These are phyloP conservation scores for Cheilosia vernalis DNA, from an alignment of 2,888 invertebrate species.

Conservation along the genomic window DNA sequence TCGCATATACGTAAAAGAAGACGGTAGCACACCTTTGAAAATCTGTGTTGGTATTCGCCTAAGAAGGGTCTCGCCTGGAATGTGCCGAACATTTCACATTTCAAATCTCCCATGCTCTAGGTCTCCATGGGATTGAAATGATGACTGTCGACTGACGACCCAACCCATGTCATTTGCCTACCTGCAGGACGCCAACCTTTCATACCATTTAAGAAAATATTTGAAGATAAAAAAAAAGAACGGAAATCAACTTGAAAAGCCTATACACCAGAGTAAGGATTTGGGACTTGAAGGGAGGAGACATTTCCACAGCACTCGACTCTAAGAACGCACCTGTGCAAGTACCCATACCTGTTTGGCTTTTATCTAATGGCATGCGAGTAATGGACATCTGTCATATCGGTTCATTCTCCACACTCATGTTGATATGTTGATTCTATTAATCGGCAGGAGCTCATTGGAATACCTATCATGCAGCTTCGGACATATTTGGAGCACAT, in stretches of 20 bases:
- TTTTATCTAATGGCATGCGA: conserved; percentile 53
- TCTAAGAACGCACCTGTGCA: conserved; percentile 8
- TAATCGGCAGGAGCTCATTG: conserved; percentile 17
- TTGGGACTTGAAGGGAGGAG: conserved; percentile 36
- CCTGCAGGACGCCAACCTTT: conserved; percentile 45
- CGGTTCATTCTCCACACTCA: conserved; percentile 21
- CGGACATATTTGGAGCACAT: conserved; percentile 29
- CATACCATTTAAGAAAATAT: conserved; percentile 58
- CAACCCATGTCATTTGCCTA: conserved; percentile 4
- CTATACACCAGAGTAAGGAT: conserved; percentile 56
- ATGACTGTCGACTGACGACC: conserved; percentile 22
- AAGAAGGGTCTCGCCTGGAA: conserved; percentile 12
- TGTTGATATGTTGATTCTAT: conserved; percentile 33
- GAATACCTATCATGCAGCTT: conserved; percentile 2
- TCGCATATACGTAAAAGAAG: neutral
- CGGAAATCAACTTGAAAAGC: conserved; percentile 41
- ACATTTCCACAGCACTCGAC: conserved; percentile 13
- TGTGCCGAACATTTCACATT: conserved; percentile 31
- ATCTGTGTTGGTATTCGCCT: conserved; percentile 14
- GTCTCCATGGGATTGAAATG: conserved; percentile 61
- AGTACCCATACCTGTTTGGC: conserved; percentile 23
- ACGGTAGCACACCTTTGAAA: conserved; percentile 3
- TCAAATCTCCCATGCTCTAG: neutral
- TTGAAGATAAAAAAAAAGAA: conserved; percentile 42
- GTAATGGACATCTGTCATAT: conserved; percentile 66